Conservation (phyloP, 2,888 invertebrate species). For the Cephus pulcher region DNA sequence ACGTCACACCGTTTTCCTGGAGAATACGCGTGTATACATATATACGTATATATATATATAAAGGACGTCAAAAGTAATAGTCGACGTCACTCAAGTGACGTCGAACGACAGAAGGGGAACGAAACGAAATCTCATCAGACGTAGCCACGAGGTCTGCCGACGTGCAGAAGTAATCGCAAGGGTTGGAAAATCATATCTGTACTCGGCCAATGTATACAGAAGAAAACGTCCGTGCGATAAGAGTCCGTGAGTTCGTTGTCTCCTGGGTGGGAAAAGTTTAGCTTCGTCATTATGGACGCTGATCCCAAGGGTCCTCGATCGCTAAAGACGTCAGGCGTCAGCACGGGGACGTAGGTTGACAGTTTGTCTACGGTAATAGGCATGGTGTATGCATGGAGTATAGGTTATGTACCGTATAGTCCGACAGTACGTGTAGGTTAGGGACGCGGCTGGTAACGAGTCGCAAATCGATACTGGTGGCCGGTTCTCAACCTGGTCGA, state of each 20-base stretch:
- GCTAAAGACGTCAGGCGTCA: background rate
- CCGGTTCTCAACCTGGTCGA: background rate
- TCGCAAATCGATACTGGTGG: background rate
- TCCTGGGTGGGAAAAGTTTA: background rate
- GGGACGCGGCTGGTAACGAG: background rate
- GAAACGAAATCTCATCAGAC: slow-evolving; percentile 8
- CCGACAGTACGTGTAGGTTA: background rate
- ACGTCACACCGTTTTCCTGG: slow-evolving; percentile 33
- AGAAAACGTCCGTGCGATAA: background rate
- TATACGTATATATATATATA: slow-evolving; percentile 19
- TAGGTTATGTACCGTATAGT: background rate
- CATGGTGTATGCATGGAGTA: background rate
- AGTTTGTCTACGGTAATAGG: background rate
- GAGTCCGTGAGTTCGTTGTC: background rate
- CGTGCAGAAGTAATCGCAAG: background rate
- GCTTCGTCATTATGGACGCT: background rate
- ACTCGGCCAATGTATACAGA: background rate
- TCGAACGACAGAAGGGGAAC: slow-evolving; percentile 12
- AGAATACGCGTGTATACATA: background rate
- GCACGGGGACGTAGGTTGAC: background rate
- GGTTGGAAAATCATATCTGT: background rate
- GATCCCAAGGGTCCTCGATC: background rate
- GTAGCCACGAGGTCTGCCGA: background rate
- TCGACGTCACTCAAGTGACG: slow-evolving; percentile 32
- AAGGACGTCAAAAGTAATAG: slow-evolving; percentile 50